Evolutionary conservation across 2,797 vertebrate species (phyloP), one percentile per base, ranked within the genome.

Genomic region (Chiloscyllium punctatum): DNA sequence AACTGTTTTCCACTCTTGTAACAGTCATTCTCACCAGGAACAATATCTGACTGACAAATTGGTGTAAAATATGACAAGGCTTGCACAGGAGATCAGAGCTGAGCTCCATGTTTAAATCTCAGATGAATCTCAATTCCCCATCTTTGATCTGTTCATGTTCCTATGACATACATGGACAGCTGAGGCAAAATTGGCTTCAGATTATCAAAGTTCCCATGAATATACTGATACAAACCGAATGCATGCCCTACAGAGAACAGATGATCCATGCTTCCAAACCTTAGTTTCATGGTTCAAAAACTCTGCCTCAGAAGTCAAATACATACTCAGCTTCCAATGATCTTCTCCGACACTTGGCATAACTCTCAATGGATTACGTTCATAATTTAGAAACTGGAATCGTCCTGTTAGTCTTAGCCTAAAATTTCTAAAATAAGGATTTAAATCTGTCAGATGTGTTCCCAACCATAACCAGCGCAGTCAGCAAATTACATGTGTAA

Each of bases 31-130:
- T n/a, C n/a, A 27, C 53, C 57, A 91, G 88, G 53, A 91, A 53
- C 88, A 91, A 91, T 66, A 91, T 62, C 33, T 91, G 88, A 62
- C 30, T 57, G 88, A 91, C n/a, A 13, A 91, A 91, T 18, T 91
- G 53, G 88, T 18, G 30, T 21, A n/a, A 91, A 91, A 91, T 91
- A 66, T 91, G 88, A 91, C 88, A 91, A 66, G 18, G 53, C 88
- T 66, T 91, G 57, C 53, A 91, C 15, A 33, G 51, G 57, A 66
- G 88, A 91, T 66, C 33, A 66, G 88, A 30, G 30, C 88, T 91
- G 88, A 66, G 33, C 66, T 30, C 57, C 88, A 33, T 33, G 25
- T 18, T 91, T 66, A 91, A 91, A 57, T 66, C 88, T n/a, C 7
- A 91, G 30, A 16, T 33, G 66, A 91, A 66, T 62, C 57, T n/a